These are phyloP conservation scores for Danio aesculapii DNA, from an alignment of 2,797 vertebrate genomes.

Conservation along the genomic window DNA sequence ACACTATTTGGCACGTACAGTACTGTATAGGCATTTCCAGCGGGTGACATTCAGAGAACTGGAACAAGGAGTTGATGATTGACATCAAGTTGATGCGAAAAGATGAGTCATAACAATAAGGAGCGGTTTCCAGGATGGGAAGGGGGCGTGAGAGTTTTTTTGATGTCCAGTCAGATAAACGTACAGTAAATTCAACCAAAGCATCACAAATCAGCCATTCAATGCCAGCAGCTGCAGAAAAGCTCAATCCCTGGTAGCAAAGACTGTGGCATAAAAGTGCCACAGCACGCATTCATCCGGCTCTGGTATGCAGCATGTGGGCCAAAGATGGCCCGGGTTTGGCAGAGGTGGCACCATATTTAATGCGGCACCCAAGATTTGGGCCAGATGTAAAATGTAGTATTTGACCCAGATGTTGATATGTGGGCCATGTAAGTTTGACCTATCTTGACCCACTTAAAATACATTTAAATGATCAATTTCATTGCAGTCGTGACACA, in stretches of 20 bases:
- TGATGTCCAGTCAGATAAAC: background rate
- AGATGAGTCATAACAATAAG: background rate
- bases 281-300: too few relatives aligned
- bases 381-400: too few relatives aligned
- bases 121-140: background rate
- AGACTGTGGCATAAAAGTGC: background rate
- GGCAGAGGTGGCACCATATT: too few relatives aligned
- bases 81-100: background rate
- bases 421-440: too few relatives aligned
- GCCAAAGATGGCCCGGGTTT: too few relatives aligned
- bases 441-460: too few relatives aligned
- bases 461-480: too few relatives aligned
- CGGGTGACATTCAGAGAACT: background rate
- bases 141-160: background rate
- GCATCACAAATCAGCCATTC: background rate
- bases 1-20: background rate
- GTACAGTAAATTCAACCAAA: background rate
- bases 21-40: background rate
- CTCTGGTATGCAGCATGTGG: too few relatives aligned
- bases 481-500: too few relatives aligned
- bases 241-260: background rate
- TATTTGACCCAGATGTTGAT: too few relatives aligned
- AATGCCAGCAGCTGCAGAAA: background rate
- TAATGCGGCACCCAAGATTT: too few relatives aligned
- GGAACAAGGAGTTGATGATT: background rate